Evolutionary conservation across 2,797 vertebrate species (phyloP).

Genomic region (Miichthys miiuy): DNA sequence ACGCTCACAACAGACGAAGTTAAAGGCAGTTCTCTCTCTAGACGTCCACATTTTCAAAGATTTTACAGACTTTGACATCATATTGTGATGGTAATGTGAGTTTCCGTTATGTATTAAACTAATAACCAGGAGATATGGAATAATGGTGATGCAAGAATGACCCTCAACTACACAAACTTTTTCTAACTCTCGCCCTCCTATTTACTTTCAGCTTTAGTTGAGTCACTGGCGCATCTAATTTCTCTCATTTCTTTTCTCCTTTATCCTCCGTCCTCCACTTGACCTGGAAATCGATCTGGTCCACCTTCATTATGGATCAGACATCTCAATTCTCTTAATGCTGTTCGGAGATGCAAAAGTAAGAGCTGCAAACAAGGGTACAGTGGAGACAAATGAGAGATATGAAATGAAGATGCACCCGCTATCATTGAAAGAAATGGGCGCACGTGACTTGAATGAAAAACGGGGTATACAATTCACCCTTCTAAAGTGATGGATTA

Average conservation of each 20-base stretch:
- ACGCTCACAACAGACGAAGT: constrained; percentile 22
- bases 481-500: constrained; percentile 9
- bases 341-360: constrained; percentile 17
- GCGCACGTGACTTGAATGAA: constrained; percentile 21
- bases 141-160: constrained; percentile 5
- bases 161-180: constrained; percentile 42
- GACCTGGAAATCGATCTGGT: constrained; percentile 38
- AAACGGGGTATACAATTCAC: constrained; percentile 21
- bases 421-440: neutral
- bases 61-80: constrained; percentile 22
- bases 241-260: constrained; percentile 14
- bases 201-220: constrained; percentile 2
- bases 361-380: constrained; percentile 15
- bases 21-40: constrained; percentile 7
- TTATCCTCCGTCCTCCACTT: constrained; percentile 18
- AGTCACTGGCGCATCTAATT: constrained; percentile 11
- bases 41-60: constrained; percentile 22
- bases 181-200: constrained; percentile 6
- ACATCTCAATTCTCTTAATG: constrained; percentile 36
- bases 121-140: constrained; percentile 1
- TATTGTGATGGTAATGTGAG: constrained; percentile 20
- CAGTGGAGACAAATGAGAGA: constrained; percentile 3
- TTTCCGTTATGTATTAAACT: neutral
- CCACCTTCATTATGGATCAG: neutral
- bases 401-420: constrained; percentile 15